phyloP scores from a whole-genome alignment of 2,797 vertebrate genomes.

The Chloroceryle amazona region DNA sequence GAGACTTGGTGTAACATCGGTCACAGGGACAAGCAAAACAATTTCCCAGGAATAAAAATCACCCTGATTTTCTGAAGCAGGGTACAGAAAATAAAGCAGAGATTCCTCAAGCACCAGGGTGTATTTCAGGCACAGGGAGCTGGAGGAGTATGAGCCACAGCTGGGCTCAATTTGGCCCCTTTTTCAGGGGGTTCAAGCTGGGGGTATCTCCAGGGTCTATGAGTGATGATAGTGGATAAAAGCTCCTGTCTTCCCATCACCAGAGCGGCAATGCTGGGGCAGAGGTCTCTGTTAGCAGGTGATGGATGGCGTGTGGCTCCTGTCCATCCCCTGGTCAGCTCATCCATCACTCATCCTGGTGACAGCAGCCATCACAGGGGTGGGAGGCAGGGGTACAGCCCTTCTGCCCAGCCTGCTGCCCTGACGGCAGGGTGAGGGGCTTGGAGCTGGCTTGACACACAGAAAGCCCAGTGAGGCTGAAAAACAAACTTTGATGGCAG shows the following conservation, averaged over 20 bases:
- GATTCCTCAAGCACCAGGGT: neutral
- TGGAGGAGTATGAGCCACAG: neutral
- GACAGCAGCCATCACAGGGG: neutral
- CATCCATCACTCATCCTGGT: neutral
- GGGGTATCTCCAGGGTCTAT: neutral
- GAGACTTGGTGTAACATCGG: neutral
- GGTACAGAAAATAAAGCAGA: neutral
- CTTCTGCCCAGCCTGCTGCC: neutral
- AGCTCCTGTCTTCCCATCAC: neutral
- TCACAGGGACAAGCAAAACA: fast-evolving
- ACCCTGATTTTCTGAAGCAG: neutral
- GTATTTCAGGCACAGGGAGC: neutral
- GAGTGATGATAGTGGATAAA: neutral
- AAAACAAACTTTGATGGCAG: slow-evolving; percentile 31
- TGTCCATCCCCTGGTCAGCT: fast-evolving
- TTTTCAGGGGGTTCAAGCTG: neutral
- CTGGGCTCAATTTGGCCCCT: neutral
- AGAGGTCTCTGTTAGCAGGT: neutral
- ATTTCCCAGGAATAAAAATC: neutral
- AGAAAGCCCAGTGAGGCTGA: slow-evolving; percentile 28
- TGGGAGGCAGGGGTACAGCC: neutral
- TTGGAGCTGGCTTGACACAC: neutral
- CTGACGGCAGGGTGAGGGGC: neutral
- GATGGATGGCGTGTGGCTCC: neutral
- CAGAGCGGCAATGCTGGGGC: neutral